Evolutionary conservation across 2,888 invertebrate species (phyloP).

Genomic region (Torymus aiolomorphi): DNA sequence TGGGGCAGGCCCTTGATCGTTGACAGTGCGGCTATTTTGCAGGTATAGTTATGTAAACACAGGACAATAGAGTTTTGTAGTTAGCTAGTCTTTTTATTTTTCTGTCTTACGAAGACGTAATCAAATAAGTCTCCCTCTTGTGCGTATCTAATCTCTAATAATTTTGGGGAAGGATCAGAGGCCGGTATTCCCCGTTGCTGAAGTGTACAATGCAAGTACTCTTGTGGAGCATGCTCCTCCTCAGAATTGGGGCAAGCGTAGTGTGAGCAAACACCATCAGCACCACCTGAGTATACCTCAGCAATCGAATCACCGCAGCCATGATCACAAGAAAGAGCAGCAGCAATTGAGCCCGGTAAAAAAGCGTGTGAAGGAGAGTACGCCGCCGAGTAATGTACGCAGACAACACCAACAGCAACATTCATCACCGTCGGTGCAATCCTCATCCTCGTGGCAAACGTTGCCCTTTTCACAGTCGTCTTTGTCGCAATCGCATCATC

Average conservation of each 20-base stretch:
- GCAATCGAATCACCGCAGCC: slow-evolving; percentile 78
- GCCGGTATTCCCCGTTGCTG: slow-evolving; percentile 80
- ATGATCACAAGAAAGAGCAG: slow-evolving; percentile 86
- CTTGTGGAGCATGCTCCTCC: slow-evolving; percentile 77
- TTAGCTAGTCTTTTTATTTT: too few species aligned
- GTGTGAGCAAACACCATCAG: slow-evolving; percentile 80
- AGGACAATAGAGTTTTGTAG: too few species aligned
- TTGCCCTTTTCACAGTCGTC: slow-evolving; percentile 27
- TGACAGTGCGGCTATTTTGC: slow-evolving; percentile 85
- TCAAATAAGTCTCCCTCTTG: background rate
- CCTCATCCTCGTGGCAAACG: slow-evolving; percentile 35
- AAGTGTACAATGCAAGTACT: slow-evolving; percentile 79
- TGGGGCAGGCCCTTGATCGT: slow-evolving; percentile 87
- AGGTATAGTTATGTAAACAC: slow-evolving; percentile 74
- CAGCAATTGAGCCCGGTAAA: slow-evolving; percentile 97
- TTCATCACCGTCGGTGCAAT: slow-evolving; percentile 11
- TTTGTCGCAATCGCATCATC: slow-evolving; percentile 65
- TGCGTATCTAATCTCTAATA: slow-evolving; percentile 46
- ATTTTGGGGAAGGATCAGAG: slow-evolving; percentile 78
- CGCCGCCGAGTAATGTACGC: slow-evolving; percentile 82
- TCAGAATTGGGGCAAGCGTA: slow-evolving; percentile 76
- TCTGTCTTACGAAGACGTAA: too few species aligned
- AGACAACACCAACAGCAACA: slow-evolving; percentile 68
- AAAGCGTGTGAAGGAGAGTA: slow-evolving; percentile 96
- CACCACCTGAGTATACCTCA: slow-evolving; percentile 79